A percentile compares a stretch with the other conserved stretches of the same genome.
phyloP scores from a whole-genome alignment of 2,888 invertebrate genomes.

The Apodemia mormo region DNA sequence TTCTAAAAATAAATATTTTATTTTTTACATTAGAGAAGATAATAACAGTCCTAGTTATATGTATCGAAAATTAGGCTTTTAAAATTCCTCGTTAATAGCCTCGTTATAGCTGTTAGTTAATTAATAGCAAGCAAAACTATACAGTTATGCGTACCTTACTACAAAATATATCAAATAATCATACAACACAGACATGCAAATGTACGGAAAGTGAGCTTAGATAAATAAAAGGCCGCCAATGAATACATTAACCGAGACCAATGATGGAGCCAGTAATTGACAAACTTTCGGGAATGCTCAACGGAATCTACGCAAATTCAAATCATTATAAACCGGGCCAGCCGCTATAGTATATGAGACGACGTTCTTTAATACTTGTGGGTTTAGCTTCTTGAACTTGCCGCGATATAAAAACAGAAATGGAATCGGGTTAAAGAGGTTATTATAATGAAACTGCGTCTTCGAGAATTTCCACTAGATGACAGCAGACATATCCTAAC shows the following conservation, averaged over 20 bases:
- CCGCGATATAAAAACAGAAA: not conserved
- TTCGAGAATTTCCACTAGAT: too few species aligned
- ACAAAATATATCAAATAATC: not conserved
- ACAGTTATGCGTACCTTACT: too few species aligned
- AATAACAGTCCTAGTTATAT: too few species aligned
- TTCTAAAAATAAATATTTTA: too few species aligned
- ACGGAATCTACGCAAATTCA: not conserved
- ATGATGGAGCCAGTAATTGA: slow-evolving; percentile 54
- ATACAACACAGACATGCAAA: slow-evolving; percentile 1
- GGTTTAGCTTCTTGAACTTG: not conserved
- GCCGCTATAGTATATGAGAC: not conserved
- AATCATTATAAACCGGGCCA: not conserved
- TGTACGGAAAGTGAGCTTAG: slow-evolving; percentile 34
- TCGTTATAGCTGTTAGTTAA: too few species aligned
- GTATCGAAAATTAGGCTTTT: too few species aligned
- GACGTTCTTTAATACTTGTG: not conserved
- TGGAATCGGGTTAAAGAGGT: not conserved
- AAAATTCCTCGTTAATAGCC: too few species aligned
- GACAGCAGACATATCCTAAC: too few species aligned
- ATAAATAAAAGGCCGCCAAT: slow-evolving; percentile 49
- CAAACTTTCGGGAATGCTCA: slow-evolving; percentile 44
- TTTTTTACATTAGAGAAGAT: too few species aligned
- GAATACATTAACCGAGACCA: slow-evolving; percentile 53
- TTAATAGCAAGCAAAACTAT: too few species aligned
- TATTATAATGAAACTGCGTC: not conserved